Conservation (phyloP, 2,888 invertebrate species). For the Eristalinus sepulchralis region DNA sequence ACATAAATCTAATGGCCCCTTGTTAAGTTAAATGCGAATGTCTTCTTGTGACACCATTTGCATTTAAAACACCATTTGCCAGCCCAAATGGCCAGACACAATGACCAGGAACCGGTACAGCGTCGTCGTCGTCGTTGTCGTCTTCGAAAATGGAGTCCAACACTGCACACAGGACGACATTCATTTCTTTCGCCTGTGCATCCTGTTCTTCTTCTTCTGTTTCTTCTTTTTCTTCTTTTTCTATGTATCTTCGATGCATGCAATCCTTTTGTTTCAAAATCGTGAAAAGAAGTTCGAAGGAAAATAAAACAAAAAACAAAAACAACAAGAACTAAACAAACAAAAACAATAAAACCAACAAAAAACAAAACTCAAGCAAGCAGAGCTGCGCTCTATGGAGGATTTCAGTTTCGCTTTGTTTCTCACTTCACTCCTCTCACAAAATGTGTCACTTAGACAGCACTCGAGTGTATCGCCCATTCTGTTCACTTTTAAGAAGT, state of each 20-base stretch:
- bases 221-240: constrained; percentile 38
- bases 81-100: constrained; percentile 22
- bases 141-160: constrained; percentile 14
- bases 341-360: constrained; percentile 5
- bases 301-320: not conserved
- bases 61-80: not conserved
- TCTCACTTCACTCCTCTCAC: constrained; percentile 38
- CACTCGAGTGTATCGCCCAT: constrained; percentile 51
- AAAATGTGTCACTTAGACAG: constrained; percentile 70
- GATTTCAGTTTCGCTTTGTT: constrained; percentile 60
- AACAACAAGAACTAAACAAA: not conserved
- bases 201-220: constrained; percentile 38
- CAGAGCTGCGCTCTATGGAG: constrained; percentile 18
- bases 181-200: constrained; percentile 31
- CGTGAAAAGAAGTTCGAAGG: constrained; percentile 3
- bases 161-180: constrained; percentile 15
- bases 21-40: constrained; percentile 20
- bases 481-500: constrained; percentile 44
- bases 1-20: constrained; percentile 28
- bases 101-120: constrained; percentile 48
- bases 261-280: constrained; percentile 46
- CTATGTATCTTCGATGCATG: constrained; percentile 9
- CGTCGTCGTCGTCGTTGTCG: not conserved
- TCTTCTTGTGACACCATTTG: constrained; percentile 35
- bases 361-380: constrained; percentile 18